Evolutionary conservation across 64 coral and sea anemone species (phyloP).

Genomic region (Porites australiensis): DNA sequence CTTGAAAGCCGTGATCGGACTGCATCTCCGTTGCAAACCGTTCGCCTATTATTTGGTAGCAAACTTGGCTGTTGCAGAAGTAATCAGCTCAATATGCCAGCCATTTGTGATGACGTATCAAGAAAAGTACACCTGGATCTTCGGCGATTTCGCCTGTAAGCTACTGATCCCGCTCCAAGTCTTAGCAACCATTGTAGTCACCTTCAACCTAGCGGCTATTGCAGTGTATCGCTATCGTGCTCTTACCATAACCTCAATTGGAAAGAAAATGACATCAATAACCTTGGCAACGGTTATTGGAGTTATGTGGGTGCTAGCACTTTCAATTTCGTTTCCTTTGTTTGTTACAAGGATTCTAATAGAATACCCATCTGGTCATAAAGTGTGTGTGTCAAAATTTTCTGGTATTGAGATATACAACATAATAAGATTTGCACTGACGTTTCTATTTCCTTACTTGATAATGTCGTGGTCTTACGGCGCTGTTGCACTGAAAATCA

Average conservation of each 20-base stretch:
- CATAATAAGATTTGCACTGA: slow-evolving; percentile 50
- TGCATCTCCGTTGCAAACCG: background rate
- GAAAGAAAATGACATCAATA: slow-evolving; percentile 4
- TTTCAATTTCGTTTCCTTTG: slow-evolving; percentile 24
- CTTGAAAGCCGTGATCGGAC: slow-evolving; percentile 35
- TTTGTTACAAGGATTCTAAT: slow-evolving; percentile 11
- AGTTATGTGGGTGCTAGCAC: slow-evolving; percentile 39
- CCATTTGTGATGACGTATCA: slow-evolving; percentile 68
- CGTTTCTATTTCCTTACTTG: slow-evolving; percentile 62
- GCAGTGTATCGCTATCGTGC: slow-evolving; percentile 73
- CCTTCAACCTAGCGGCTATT: slow-evolving; percentile 73
- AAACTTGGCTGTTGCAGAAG: slow-evolving; percentile 82
- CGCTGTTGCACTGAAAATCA: slow-evolving; percentile 66
- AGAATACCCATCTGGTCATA: background rate
- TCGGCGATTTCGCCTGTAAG: slow-evolving; percentile 79
- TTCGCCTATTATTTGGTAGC: slow-evolving; percentile 68
- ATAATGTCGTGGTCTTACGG: slow-evolving; percentile 63
- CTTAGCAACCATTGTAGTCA: slow-evolving; percentile 59
- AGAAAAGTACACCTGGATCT: slow-evolving; percentile 64
- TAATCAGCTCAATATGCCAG: slow-evolving; percentile 60
- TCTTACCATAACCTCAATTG: background rate
- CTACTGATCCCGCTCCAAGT: slow-evolving; percentile 68
- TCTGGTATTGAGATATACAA: slow-evolving; percentile 23
- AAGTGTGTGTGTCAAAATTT: slow-evolving; percentile 36
- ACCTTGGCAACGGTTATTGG: slow-evolving; percentile 19